These are phyloP conservation scores for Cephus rjabovi DNA, from an alignment of 2,888 invertebrate species.

Conservation along the genomic window DNA sequence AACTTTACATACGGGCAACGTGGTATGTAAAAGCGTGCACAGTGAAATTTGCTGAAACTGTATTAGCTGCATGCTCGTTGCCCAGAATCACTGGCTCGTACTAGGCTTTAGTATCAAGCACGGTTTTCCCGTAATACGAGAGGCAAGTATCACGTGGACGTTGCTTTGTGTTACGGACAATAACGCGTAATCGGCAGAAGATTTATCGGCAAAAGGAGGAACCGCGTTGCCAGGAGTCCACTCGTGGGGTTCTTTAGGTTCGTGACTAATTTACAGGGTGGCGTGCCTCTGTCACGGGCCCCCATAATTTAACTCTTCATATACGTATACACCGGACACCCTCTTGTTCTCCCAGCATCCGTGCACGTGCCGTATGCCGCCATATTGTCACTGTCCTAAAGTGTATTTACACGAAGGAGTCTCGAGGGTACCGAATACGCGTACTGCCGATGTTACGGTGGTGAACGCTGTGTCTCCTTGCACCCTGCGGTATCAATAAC, in stretches of 20 bases:
- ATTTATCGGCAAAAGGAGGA: not conserved
- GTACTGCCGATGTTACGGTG: no score
- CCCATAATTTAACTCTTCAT: not conserved
- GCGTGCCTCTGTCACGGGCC: not conserved
- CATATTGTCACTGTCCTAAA: slow-evolving; percentile 29
- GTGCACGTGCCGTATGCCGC: not conserved
- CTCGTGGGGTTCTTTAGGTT: not conserved
- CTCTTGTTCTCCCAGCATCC: not conserved
- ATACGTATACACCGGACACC: not conserved
- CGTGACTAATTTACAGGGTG: not conserved
- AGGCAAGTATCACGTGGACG: not conserved
- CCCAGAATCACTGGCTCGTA: not conserved
- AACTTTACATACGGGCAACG: not conserved
- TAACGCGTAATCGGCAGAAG: not conserved
- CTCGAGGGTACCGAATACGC: not conserved
- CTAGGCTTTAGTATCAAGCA: not conserved
- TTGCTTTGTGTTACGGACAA: not conserved
- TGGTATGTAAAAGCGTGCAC: not conserved
- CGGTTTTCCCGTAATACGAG: not conserved
- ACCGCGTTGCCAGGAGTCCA: not conserved
- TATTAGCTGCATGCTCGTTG: not conserved
- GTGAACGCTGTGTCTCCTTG: not conserved
- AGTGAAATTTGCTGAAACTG: not conserved
- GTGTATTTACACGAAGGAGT: slow-evolving; percentile 29
- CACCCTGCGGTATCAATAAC: not conserved